A percentile compares a stretch with the other conserved stretches of the same genome.
These are phyloP conservation scores for Pitangus sulphuratus DNA, from an alignment of 2,797 vertebrate genomes.

Conservation along the genomic window DNA sequence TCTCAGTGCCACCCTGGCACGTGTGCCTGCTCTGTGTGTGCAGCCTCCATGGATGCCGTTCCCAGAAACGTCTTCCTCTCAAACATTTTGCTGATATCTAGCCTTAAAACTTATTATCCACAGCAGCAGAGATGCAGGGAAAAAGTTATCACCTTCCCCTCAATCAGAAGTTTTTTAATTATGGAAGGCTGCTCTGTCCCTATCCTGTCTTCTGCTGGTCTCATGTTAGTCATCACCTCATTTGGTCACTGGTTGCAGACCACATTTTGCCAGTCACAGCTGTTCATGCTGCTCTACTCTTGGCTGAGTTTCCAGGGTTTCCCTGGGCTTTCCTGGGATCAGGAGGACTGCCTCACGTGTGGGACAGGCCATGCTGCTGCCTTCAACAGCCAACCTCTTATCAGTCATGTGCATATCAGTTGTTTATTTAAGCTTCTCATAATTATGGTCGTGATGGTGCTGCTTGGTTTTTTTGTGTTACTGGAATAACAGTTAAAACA, in stretches of 20 bases:
- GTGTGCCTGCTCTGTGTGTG: not conserved
- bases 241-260: not conserved
- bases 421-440: not conserved
- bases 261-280: not conserved
- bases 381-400: not conserved
- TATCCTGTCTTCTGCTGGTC: not conserved
- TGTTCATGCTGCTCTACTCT: not conserved
- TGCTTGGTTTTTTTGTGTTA: not conserved
- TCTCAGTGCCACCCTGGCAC: not conserved
- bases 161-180: not conserved
- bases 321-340: not conserved
- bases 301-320: not conserved
- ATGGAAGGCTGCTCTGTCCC: not conserved
- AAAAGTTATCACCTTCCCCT: not conserved
- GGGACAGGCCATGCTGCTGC: not conserved
- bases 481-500: not conserved
- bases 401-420: not conserved
- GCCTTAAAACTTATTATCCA: not conserved
- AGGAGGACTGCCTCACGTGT: fast-evolving
- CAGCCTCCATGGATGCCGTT: not conserved
- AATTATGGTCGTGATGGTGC: not conserved
- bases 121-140: not conserved
- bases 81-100: not conserved
- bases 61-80: not conserved
- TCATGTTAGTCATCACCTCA: not conserved